Percentiles rank a stretch among this genome's conserved stretches.
phyloP scores from a whole-genome alignment of 2,113 vertebrate species.

The Pyxicephalus adspersus region DNA sequence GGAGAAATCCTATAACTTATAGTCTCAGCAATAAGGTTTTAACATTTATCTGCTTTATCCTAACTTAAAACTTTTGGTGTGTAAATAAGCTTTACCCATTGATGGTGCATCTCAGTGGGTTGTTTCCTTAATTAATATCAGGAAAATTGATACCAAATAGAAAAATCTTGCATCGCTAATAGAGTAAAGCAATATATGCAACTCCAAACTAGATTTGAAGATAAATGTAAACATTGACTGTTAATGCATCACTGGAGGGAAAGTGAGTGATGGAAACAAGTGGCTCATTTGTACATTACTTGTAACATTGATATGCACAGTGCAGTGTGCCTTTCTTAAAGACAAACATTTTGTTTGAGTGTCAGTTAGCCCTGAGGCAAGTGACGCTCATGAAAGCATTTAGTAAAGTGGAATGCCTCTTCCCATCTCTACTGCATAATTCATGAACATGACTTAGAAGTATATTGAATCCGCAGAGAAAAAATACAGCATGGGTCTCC shows the following conservation, averaged over 20 bases:
- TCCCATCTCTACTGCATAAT: slow-evolving; percentile 41
- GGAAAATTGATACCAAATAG: no score
- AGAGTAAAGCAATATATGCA: no score
- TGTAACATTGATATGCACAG: slow-evolving; percentile 2
- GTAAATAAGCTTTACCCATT: no score
- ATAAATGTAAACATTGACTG: not conserved
- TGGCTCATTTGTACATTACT: not conserved
- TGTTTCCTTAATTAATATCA: no score
- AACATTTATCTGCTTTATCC: no score
- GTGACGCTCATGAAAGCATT: slow-evolving; percentile 41
- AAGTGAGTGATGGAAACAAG: not conserved
- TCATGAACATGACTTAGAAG: slow-evolving; percentile 43
- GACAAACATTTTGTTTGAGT: slow-evolving; percentile 41
- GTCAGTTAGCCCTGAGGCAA: slow-evolving; percentile 44
- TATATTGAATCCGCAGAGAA: slow-evolving; percentile 32
- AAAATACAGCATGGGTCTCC: slow-evolving; percentile 5
- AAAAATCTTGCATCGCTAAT: no score
- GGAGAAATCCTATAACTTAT: no score
- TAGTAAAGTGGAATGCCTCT: slow-evolving; percentile 48
- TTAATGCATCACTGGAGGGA: not conserved
- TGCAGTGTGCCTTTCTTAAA: slow-evolving; percentile 31
- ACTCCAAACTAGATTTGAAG: no score
- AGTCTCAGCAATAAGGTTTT: no score
- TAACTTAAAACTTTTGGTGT: no score
- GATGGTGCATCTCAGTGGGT: no score